These are phyloP conservation scores for Ammodytes dubius DNA, from an alignment of 2,113 vertebrate species.

Conservation along the genomic window DNA sequence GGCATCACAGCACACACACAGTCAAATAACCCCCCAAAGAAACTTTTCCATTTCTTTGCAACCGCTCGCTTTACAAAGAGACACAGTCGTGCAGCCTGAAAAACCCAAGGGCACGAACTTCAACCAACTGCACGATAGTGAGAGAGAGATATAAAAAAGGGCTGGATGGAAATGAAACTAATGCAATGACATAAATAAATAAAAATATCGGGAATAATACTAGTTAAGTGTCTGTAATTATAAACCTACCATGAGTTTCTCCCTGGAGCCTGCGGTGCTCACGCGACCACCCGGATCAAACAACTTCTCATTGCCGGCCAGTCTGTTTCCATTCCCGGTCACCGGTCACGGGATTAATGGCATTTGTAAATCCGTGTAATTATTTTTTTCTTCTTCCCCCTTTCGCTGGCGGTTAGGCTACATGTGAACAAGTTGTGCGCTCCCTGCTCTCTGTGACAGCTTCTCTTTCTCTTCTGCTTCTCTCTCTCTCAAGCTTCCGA, in stretches of 20 bases:
- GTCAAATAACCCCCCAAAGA: slow-evolving; percentile 39
- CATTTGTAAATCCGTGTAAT: slow-evolving; percentile 48
- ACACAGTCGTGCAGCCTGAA: neutral
- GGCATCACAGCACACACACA: slow-evolving; percentile 18
- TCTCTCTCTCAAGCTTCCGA: slow-evolving; percentile 27
- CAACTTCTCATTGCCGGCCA: slow-evolving; percentile 49
- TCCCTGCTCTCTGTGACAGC: slow-evolving; percentile 50
- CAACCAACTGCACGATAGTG: neutral
- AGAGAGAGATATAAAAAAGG: neutral
- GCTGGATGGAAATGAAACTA: neutral
- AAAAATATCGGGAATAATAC: neutral
- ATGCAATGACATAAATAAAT: neutral
- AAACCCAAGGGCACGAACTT: slow-evolving; percentile 51
- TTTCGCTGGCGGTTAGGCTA: slow-evolving; percentile 8
- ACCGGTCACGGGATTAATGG: slow-evolving; percentile 23
- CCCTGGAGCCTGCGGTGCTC: slow-evolving; percentile 46
- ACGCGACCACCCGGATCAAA: slow-evolving; percentile 51
- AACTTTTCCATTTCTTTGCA: slow-evolving; percentile 68
- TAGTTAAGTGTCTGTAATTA: neutral
- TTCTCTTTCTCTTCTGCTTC: slow-evolving; percentile 26
- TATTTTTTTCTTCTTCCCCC: neutral
- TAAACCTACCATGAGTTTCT: slow-evolving; percentile 70
- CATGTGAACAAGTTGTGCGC: slow-evolving; percentile 58
- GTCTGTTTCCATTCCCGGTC: slow-evolving; percentile 52
- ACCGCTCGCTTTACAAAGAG: neutral